phyloP scores from a whole-genome alignment of 2,888 invertebrate genomes.

The Stenodema calcarata region DNA sequence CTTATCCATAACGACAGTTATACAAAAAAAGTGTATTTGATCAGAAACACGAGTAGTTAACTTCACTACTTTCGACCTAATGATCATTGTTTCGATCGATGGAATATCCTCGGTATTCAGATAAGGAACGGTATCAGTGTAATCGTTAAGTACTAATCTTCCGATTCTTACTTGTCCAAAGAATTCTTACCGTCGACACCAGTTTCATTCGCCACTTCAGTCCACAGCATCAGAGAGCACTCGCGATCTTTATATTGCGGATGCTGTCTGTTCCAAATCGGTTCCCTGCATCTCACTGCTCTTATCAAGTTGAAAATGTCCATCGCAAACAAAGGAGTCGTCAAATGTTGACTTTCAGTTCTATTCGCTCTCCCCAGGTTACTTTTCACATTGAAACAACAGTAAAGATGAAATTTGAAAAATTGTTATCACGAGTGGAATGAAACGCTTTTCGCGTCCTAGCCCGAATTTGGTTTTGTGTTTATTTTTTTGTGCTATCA shows the following conservation, averaged over 20 bases:
- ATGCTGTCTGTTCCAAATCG: constrained; percentile 53
- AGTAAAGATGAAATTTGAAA: neutral
- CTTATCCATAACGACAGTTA: too few species aligned
- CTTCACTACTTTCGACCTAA: too few species aligned
- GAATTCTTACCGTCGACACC: constrained; percentile 48
- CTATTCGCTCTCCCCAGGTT: neutral
- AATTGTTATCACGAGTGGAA: neutral
- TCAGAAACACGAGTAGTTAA: neutral
- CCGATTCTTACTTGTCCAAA: neutral
- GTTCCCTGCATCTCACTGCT: constrained; percentile 48
- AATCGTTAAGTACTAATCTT: too few species aligned
- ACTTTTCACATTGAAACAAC: too few species aligned
- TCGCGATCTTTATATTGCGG: constrained; percentile 52
- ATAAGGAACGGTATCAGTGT: too few species aligned
- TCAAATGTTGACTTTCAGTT: neutral
- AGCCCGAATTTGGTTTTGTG: neutral
- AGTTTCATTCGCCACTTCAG: constrained; percentile 41
- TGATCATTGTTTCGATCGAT: too few species aligned
- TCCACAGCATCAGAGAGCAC: constrained; percentile 47
- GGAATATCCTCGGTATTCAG: too few species aligned
- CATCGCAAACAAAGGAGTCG: neutral
- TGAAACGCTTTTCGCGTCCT: neutral
- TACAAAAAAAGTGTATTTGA: too few species aligned
- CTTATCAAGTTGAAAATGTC: constrained; percentile 47
- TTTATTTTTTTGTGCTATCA: constrained; percentile 10